A percentile compares a stretch with the other conserved stretches of the same genome.
phyloP scores from a whole-genome alignment of 1,140 invertebrate species.

The Gerris buenoi region DNA sequence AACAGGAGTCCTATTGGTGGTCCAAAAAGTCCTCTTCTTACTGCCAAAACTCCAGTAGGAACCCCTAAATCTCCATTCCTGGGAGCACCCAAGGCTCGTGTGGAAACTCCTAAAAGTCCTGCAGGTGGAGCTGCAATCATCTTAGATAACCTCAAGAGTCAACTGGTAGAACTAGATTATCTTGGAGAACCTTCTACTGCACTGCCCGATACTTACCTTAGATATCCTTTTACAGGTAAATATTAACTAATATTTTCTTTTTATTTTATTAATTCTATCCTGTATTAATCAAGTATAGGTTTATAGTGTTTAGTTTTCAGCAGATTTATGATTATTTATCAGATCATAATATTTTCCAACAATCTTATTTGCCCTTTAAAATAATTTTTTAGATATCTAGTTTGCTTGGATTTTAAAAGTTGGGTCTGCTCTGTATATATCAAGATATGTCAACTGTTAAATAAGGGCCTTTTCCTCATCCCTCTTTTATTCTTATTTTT shows the following conservation, averaged over 20 bases:
- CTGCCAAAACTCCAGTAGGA: not conserved
- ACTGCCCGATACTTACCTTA: constrained; percentile 45
- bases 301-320: no score
- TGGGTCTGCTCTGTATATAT: no score
- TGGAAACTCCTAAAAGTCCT: not conserved
- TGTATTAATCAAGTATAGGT: no score
- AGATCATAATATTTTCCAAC: no score
- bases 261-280: no score
- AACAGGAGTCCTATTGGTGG: not conserved
- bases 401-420: no score
- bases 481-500: no score
- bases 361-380: no score
- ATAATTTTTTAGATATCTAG: no score
- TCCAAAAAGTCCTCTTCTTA: not conserved
- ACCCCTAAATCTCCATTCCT: not conserved
- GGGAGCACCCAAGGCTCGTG: not conserved
- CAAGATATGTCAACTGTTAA: no score
- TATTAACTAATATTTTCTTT: constrained; percentile 34
- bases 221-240: constrained; percentile 54
- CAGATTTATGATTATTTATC: no score
- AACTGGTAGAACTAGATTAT: constrained; percentile 60
- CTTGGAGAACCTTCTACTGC: constrained; percentile 54
- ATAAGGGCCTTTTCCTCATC: no score
- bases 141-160: constrained; percentile 56
- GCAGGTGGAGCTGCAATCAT: constrained; percentile 2